These are phyloP conservation scores for Calosoma granatense DNA, from an alignment of 1,140 invertebrate species.

Conservation along the genomic window DNA sequence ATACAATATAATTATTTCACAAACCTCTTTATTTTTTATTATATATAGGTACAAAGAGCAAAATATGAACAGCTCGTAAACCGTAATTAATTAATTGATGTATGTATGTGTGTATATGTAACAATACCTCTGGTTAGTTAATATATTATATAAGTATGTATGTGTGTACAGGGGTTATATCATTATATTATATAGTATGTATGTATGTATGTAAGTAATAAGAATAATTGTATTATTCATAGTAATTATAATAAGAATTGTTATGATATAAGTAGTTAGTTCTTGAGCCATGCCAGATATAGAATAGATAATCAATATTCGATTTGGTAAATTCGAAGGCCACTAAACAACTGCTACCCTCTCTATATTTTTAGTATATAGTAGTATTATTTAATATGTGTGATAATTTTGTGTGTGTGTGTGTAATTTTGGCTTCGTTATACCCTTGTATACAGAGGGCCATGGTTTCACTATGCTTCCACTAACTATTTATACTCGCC, in stretches of 20 bases:
- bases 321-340: not conserved
- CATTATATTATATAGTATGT: not conserved
- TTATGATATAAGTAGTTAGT: not conserved
- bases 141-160: too few species aligned
- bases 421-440: too few species aligned
- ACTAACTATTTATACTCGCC: not conserved
- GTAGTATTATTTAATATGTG: not conserved
- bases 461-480: too few species aligned
- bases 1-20: not conserved
- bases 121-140: too few species aligned
- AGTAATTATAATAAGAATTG: too few species aligned
- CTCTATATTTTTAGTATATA: too few species aligned
- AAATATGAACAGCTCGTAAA: not conserved
- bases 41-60: not conserved
- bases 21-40: not conserved
- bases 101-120: too few species aligned
- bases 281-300: not conserved
- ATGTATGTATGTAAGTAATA: not conserved
- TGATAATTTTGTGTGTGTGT: not conserved
- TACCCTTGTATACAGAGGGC: not conserved
- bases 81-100: not conserved
- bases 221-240: too few species aligned
- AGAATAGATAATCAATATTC: not conserved
- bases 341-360: not conserved
- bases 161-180: too few species aligned